Conservation (phyloP, 2,797 vertebrate species). For the Iguana delicatissima region DNA sequence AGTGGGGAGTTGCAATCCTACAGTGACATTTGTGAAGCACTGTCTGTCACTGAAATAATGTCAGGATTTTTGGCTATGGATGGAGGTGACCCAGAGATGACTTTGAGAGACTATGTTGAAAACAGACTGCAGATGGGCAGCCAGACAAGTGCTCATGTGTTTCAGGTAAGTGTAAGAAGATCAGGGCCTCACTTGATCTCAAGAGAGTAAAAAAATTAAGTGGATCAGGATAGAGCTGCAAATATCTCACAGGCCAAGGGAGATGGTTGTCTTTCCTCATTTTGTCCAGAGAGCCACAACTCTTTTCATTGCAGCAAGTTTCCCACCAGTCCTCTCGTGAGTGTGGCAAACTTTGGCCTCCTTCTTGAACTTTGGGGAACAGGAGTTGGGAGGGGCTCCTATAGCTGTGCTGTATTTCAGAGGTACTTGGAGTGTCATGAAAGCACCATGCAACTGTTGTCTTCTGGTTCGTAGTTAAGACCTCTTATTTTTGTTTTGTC, state of each 20-base stretch:
- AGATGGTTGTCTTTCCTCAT: neutral
- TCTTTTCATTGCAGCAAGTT: neutral
- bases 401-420: neutral
- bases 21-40: conserved; percentile 92
- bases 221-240: neutral
- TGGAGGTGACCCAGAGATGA: conserved; percentile 84
- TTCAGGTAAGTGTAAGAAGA: conserved; percentile 82
- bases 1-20: conserved; percentile 89
- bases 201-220: neutral
- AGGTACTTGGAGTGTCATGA: neutral
- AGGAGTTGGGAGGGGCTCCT: neutral
- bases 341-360: neutral
- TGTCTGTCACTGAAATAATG: conserved; percentile 87
- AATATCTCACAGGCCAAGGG: neutral
- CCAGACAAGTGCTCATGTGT: conserved; percentile 83
- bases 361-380: neutral
- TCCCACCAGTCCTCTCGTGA: neutral
- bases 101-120: conserved; percentile 85
- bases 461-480: neutral
- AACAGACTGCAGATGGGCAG: conserved; percentile 89
- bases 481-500: neutral
- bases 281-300: neutral
- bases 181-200: neutral
- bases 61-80: conserved; percentile 93
- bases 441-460: neutral